phyloP scores from a whole-genome alignment of 2,888 invertebrate genomes.

The Amiota communis region DNA sequence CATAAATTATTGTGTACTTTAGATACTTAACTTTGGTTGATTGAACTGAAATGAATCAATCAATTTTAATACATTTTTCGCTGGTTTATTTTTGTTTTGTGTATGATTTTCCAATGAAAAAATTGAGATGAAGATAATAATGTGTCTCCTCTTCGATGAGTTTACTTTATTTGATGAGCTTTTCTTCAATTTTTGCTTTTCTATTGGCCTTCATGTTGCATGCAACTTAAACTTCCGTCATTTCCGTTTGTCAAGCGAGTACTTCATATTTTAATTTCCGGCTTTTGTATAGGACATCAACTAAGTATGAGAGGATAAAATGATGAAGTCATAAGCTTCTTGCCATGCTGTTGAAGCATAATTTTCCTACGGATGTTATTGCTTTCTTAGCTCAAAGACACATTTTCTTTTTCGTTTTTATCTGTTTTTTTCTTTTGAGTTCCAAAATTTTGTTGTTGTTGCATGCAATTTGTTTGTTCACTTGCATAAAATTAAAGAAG shows the following conservation, averaged over 20 bases:
- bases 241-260: constrained; percentile 45
- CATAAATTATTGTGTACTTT: constrained; percentile 28
- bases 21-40: constrained; percentile 38
- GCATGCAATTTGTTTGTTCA: neutral
- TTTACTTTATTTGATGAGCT: neutral
- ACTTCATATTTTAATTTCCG: constrained; percentile 62
- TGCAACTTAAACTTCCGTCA: constrained; percentile 42
- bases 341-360: neutral
- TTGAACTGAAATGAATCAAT: constrained; percentile 58
- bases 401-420: neutral
- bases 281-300: constrained; percentile 19
- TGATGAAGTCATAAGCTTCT: neutral
- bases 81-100: constrained; percentile 1
- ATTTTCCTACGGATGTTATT: neutral
- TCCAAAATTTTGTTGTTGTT: neutral
- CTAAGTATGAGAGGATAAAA: neutral
- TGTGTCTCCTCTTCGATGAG: neutral
- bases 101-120: neutral
- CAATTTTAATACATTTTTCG: constrained; percentile 32
- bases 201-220: neutral
- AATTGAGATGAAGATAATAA: neutral
- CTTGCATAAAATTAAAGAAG: neutral
- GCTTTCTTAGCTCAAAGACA: neutral
- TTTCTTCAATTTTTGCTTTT: neutral
- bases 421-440: neutral